Evolutionary conservation across 1,140 invertebrate species (phyloP).

Genomic region (Pachyrhynchus sulphureomaculatus): DNA sequence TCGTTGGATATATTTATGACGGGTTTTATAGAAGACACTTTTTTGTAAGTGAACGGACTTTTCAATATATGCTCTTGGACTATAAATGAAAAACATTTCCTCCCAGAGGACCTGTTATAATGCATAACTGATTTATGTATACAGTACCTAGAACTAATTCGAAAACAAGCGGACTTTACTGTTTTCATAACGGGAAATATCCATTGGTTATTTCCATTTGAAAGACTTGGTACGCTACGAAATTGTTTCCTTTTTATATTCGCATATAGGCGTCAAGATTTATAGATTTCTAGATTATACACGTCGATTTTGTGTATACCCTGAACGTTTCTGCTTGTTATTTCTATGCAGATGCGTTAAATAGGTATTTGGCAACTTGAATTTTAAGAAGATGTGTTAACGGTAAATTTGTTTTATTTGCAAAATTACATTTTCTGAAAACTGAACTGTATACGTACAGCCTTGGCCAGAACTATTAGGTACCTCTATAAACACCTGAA

Average conservation of each 20-base stretch:
- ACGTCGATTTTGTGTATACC: constrained; percentile 3
- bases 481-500: no score
- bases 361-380: neutral
- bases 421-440: no score
- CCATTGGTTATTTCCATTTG: neutral
- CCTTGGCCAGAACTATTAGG: no score
- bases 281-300: constrained; percentile 9
- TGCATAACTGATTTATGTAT: neutral
- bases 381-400: no score
- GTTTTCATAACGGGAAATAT: neutral
- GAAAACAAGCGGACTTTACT: neutral
- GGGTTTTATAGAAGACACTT: no score
- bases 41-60: no score
- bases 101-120: neutral
- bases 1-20: no score
- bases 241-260: constrained; percentile 15
- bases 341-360: neutral
- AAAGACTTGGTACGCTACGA: neutral
- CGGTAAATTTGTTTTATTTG: no score
- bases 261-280: constrained; percentile 8
- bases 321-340: neutral
- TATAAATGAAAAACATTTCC: no score
- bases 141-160: no score
- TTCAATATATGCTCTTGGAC: no score
- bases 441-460: no score